Conservation (phyloP, 2,888 invertebrate species). For the Caenorhabditis sp. region DNA sequence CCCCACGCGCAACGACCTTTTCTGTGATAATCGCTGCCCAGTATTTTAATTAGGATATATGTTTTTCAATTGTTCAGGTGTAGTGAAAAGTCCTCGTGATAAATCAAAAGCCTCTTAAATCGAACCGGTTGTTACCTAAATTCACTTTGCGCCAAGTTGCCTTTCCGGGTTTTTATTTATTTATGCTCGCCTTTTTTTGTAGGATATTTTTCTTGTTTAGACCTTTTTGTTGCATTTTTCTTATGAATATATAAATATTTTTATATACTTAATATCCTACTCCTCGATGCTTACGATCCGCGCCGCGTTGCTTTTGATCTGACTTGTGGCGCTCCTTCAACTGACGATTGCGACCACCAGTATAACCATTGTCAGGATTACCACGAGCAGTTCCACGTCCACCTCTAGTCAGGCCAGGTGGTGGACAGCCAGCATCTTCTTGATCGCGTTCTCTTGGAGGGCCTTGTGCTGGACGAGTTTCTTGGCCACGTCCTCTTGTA, state of each 20-base stretch:
- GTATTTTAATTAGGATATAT: too few species aligned
- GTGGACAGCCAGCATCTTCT: too few species aligned
- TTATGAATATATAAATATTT: background rate
- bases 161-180: background rate
- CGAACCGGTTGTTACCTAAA: background rate
- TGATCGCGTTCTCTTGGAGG: too few species aligned
- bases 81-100: too few species aligned
- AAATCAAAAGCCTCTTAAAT: background rate
- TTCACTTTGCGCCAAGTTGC: background rate
- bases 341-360: constrained; percentile 55
- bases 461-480: too few species aligned
- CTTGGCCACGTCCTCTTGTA: background rate
- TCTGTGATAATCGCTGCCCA: too few species aligned
- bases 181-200: background rate
- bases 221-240: background rate
- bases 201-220: background rate
- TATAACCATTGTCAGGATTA: constrained; percentile 33
- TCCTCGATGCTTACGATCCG: constrained; percentile 49
- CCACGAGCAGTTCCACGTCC: constrained; percentile 6
- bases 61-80: too few species aligned
- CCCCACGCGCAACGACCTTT: too few species aligned
- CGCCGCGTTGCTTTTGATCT: constrained; percentile 53
- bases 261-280: background rate
- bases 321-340: constrained; percentile 56
- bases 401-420: background rate